phyloP scores from a whole-genome alignment of 2,113 vertebrate species.

The Odocoileus hemionus region DNA sequence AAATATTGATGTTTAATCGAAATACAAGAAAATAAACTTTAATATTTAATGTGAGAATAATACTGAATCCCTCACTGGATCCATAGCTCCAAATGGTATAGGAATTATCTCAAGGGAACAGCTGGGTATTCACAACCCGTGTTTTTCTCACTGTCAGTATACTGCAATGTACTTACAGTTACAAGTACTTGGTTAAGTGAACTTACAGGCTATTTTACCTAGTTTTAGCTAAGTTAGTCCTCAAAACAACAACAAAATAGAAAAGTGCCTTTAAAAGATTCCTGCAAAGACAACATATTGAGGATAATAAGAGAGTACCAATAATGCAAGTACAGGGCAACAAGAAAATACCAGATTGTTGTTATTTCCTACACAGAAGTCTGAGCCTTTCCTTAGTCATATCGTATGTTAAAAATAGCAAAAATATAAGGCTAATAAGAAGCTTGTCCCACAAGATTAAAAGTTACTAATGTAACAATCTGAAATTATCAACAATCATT shows the following conservation, averaged over 20 bases:
- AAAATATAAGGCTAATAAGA: slow-evolving; percentile 2
- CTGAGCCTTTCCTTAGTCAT: neutral
- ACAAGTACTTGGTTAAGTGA: neutral
- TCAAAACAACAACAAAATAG: neutral
- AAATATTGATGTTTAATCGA: neutral
- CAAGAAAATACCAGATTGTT: neutral
- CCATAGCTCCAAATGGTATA: neutral
- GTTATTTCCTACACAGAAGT: neutral
- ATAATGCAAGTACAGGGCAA: neutral
- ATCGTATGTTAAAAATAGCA: neutral
- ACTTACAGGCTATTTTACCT: neutral
- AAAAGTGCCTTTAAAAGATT: slow-evolving; percentile 12
- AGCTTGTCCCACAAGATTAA: neutral
- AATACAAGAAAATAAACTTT: neutral
- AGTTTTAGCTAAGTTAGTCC: neutral
- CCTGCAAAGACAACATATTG: neutral
- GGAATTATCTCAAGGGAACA: neutral
- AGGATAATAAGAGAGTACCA: neutral
- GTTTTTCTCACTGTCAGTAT: neutral
- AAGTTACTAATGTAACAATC: neutral
- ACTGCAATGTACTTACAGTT: neutral
- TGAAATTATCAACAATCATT: neutral
- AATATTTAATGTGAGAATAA: neutral
- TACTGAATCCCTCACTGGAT: neutral
- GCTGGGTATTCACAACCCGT: neutral